Conservation (phyloP, 2,797 vertebrate genomes). For the Argya squamiceps region DNA sequence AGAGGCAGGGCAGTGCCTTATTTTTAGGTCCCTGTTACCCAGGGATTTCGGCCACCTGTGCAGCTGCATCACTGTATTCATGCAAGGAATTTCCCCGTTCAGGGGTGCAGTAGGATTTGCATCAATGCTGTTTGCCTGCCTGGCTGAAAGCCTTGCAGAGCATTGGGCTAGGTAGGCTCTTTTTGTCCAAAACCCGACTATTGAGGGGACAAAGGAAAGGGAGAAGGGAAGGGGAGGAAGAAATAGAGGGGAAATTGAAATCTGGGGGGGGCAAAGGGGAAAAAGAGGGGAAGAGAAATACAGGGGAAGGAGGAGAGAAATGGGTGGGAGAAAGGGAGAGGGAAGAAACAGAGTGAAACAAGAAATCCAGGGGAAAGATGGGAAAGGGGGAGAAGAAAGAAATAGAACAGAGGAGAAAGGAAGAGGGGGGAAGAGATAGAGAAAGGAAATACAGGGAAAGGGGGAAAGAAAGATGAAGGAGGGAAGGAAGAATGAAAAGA, state of each 20-base stretch:
- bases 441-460: background rate
- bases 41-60: conserved; percentile 52
- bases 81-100: background rate
- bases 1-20: background rate
- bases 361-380: background rate
- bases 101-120: background rate
- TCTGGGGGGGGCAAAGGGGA: background rate
- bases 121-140: background rate
- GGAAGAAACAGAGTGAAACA: background rate
- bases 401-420: background rate
- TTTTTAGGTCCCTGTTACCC: conserved; percentile 40
- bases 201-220: background rate
- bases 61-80: background rate
- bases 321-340: background rate
- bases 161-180: background rate
- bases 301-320: background rate
- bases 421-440: background rate
- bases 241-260: background rate
- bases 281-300: background rate
- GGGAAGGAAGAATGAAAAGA: background rate
- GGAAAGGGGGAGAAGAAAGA: background rate
- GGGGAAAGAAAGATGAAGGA: background rate
- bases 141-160: background rate
- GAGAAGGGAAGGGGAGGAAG: background rate
- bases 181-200: background rate